Evolutionary conservation across 2,113 vertebrate species (phyloP).

Genomic region (Sphaerodactylus townsendi): DNA sequence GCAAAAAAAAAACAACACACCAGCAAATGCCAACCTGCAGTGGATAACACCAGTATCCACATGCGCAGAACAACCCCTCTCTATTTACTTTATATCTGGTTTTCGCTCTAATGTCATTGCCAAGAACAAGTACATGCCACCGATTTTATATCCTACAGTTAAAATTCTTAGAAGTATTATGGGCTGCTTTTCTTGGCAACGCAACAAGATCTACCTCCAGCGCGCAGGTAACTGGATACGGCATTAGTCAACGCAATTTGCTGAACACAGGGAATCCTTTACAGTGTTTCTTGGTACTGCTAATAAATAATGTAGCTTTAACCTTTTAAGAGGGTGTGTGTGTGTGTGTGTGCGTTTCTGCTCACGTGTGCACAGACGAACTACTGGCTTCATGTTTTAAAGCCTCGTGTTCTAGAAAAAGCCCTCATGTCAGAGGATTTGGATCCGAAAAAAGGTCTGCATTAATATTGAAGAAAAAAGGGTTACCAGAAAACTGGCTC

Average conservation of each 20-base stretch:
- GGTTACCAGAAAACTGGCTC: conserved; percentile 31
- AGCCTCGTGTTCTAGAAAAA: conserved; percentile 11
- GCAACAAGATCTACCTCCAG: conserved; percentile 70
- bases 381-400: conserved; percentile 26
- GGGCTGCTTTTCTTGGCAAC: conserved; percentile 77
- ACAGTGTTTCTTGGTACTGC: conserved; percentile 48
- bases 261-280: conserved; percentile 70
- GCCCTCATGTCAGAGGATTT: background rate
- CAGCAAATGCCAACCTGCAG: background rate
- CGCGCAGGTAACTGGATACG: conserved; percentile 75
- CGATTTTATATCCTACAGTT: conserved; percentile 66
- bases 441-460: background rate
- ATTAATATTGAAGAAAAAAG: conserved; percentile 34
- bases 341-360: background rate
- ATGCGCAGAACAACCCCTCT: conserved; percentile 6
- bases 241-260: conserved; percentile 67
- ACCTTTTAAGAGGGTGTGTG: background rate
- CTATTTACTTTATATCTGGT: conserved; percentile 67
- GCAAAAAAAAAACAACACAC: background rate
- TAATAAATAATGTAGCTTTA: conserved; percentile 46
- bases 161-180: conserved; percentile 68
- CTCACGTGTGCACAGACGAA: background rate
- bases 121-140: conserved; percentile 50
- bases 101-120: conserved; percentile 50
- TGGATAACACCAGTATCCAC: conserved; percentile 29